These are phyloP conservation scores for Cantharis lateralis DNA, from an alignment of 2,888 invertebrate species.

Conservation along the genomic window DNA sequence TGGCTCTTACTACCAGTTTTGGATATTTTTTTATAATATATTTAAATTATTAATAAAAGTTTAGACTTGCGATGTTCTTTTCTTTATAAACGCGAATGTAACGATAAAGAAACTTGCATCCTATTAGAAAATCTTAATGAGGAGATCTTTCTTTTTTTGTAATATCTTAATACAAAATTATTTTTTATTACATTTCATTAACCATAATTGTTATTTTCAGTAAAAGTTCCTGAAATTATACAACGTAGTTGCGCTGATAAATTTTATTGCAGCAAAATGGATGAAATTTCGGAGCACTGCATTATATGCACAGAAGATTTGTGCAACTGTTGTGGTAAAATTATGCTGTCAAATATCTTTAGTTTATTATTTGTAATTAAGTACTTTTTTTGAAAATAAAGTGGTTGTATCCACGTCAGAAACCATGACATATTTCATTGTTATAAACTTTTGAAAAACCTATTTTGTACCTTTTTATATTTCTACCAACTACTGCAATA, in stretches of 20 bases:
- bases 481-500: neutral
- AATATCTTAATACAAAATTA: no score
- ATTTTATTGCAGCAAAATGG: constrained; percentile 16
- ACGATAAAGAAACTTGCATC: no score
- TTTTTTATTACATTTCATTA: neutral
- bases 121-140: no score
- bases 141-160: no score
- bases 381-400: neutral
- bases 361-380: neutral
- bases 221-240: constrained; percentile 4
- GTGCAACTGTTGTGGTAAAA: constrained; percentile 4
- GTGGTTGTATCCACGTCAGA: no score
- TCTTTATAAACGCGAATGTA: no score
- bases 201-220: neutral
- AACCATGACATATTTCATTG: neutral
- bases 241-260: constrained; percentile 12
- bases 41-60: neutral
- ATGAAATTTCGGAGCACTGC: constrained; percentile 11
- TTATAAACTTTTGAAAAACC: neutral
- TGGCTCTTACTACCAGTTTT: neutral
- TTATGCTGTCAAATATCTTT: neutral
- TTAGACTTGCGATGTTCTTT: neutral
- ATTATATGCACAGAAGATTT: constrained; percentile 14
- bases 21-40: neutral
- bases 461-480: neutral